A percentile compares a stretch with the other conserved stretches of the same genome.
These are phyloP conservation scores for Plebejus anna DNA, from an alignment of 2,888 invertebrate species.

Conservation along the genomic window DNA sequence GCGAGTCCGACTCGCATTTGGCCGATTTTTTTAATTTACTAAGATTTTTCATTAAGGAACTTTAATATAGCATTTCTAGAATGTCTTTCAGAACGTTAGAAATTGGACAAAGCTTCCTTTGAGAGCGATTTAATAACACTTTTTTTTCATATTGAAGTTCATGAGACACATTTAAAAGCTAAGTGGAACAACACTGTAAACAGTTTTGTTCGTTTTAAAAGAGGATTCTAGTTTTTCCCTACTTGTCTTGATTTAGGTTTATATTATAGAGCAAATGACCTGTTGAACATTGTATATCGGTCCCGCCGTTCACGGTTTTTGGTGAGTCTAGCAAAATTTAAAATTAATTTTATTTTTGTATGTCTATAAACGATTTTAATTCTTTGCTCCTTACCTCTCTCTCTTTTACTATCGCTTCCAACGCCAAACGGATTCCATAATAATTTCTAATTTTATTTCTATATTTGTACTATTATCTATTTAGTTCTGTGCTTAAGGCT, in stretches of 20 bases:
- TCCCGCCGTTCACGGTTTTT: too few species aligned
- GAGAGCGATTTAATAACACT: constrained; percentile 14
- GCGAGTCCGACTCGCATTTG: too few species aligned
- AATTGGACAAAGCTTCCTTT: constrained; percentile 11
- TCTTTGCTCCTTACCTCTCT: too few species aligned
- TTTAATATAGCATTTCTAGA: constrained; percentile 10
- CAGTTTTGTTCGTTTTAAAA: neutral
- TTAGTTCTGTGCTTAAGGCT: too few species aligned
- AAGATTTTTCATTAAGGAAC: constrained; percentile 12
- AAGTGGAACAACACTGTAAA: neutral
- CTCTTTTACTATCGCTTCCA: too few species aligned
- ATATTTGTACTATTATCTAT: too few species aligned
- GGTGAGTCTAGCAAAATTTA: too few species aligned
- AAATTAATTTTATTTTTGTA: too few species aligned
- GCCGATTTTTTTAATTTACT: neutral
- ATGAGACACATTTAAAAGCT: neutral
- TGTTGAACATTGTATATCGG: too few species aligned
- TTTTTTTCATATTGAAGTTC: neutral
- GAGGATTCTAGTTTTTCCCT: neutral
- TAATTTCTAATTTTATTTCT: too few species aligned
- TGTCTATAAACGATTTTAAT: too few species aligned
- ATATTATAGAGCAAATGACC: neutral
- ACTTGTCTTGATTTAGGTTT: neutral
- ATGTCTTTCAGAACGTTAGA: constrained; percentile 7
- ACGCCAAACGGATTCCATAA: too few species aligned